A percentile compares a stretch with the other conserved stretches of the same genome.
phyloP scores from a whole-genome alignment of 2,113 vertebrate genomes.

The Martes martes region DNA sequence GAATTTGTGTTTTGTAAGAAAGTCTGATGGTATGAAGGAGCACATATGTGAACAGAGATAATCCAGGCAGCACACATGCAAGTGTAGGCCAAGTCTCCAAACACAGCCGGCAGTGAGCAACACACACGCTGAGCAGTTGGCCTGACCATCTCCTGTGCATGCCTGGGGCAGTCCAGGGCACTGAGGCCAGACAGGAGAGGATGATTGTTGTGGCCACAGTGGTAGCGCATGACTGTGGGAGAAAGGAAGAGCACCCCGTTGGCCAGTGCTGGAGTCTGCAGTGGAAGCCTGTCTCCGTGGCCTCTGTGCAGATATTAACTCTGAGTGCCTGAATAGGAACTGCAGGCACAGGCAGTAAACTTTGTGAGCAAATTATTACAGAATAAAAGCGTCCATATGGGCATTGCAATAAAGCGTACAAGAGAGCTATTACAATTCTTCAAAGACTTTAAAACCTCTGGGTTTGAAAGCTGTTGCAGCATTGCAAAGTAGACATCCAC shows the following conservation, averaged over 20 bases:
- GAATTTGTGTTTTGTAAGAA: neutral
- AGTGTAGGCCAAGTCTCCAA: neutral
- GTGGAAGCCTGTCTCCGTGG: neutral
- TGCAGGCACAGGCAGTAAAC: neutral
- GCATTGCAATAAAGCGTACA: neutral
- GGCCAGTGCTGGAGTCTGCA: neutral
- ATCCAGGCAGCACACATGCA: no score
- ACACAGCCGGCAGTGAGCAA: neutral
- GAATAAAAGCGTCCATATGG: neutral
- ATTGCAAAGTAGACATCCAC: neutral
- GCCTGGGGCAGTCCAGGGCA: neutral
- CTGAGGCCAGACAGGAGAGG: neutral
- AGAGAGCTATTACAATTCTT: neutral
- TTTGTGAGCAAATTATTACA: neutral
- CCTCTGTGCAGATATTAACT: neutral
- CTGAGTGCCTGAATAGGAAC: neutral
- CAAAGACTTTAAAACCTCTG: neutral
- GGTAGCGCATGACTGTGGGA: rapidly evolving
- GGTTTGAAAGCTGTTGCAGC: neutral
- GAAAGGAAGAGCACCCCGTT: rapidly evolving
- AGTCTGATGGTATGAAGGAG: neutral
- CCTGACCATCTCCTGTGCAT: no score
- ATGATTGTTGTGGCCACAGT: neutral
- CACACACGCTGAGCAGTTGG: rapidly evolving
- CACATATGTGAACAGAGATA: neutral